Percentiles rank a stretch among this genome's conserved stretches.
Evolutionary conservation across 1,140 invertebrate genomes (phyloP).

Genomic region (Trichogramma pretiosum): DNA sequence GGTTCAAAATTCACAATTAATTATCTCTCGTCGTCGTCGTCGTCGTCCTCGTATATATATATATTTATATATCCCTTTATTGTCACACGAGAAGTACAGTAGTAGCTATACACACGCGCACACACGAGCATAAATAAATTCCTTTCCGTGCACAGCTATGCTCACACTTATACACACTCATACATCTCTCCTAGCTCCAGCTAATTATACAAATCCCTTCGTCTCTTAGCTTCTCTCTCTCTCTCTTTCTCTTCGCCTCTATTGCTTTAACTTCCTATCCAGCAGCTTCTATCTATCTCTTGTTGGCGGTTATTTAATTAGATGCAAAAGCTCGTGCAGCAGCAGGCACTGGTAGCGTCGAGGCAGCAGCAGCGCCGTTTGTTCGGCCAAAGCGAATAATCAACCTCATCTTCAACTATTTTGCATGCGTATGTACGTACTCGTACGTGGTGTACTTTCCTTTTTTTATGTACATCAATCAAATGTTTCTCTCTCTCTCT

Average conservation of each 20-base stretch:
- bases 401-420: not conserved
- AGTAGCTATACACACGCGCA: not conserved
- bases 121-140: slow-evolving; percentile 9
- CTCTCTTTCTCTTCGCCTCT: not conserved
- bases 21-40: slow-evolving; percentile 7
- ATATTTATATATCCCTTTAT: slow-evolving; percentile 6
- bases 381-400: slow-evolving; percentile 18
- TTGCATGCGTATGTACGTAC: not conserved
- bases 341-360: too few species aligned
- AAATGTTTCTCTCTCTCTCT: not conserved
- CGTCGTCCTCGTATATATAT: too few species aligned
- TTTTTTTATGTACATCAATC: slow-evolving; percentile 9
- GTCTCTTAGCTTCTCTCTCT: not conserved
- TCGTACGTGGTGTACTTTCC: not conserved
- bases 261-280: not conserved
- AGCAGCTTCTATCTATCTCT: not conserved
- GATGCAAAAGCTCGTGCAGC: slow-evolving; percentile 6
- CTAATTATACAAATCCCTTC: slow-evolving; percentile 15
- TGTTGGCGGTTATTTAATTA: slow-evolving; percentile 19
- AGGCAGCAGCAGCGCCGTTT: slow-evolving; percentile 8
- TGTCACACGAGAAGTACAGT: slow-evolving; percentile 7
- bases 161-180: too few species aligned
- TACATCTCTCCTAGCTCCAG: not conserved
- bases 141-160: not conserved
- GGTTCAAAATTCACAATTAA: slow-evolving; percentile 5